phyloP scores from a whole-genome alignment of 2,113 vertebrate genomes.

The Lophura nycthemera region DNA sequence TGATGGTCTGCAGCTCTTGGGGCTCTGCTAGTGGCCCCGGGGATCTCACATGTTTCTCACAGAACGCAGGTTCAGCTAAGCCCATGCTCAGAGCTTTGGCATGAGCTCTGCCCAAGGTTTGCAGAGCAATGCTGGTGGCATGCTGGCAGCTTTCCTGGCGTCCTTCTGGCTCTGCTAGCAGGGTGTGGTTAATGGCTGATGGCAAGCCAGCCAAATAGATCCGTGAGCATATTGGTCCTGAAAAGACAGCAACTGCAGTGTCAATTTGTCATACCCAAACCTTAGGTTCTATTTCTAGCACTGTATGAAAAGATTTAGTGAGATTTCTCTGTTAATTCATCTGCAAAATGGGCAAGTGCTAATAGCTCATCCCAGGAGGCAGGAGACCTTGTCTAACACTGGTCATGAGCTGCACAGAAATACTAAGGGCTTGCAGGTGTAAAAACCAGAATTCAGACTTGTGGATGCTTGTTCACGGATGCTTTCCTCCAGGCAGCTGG shows the following conservation, averaged over 20 bases:
- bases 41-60: neutral
- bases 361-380: slow-evolving; percentile 6
- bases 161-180: neutral
- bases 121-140: neutral
- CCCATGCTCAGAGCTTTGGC: neutral
- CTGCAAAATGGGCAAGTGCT: slow-evolving; percentile 16
- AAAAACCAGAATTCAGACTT: neutral
- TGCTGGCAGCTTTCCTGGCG: slow-evolving; percentile 18
- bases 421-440: neutral
- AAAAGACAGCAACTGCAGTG: neutral
- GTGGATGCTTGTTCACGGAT: neutral
- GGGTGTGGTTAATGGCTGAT: slow-evolving; percentile 47
- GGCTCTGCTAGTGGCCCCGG: neutral
- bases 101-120: neutral
- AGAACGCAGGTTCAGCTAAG: neutral
- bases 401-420: neutral
- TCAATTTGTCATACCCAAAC: slow-evolving; percentile 25
- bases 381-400: neutral
- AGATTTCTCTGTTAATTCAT: neutral
- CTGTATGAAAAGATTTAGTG: slow-evolving; percentile 11
- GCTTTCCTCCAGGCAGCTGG: neutral
- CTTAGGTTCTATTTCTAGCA: slow-evolving; percentile 44
- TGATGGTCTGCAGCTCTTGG: neutral
- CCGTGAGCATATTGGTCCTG: neutral
- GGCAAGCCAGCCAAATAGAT: slow-evolving; percentile 9